These are phyloP conservation scores for Anniella stebbinsi DNA, from an alignment of 2,797 vertebrate species.

Conservation along the genomic window DNA sequence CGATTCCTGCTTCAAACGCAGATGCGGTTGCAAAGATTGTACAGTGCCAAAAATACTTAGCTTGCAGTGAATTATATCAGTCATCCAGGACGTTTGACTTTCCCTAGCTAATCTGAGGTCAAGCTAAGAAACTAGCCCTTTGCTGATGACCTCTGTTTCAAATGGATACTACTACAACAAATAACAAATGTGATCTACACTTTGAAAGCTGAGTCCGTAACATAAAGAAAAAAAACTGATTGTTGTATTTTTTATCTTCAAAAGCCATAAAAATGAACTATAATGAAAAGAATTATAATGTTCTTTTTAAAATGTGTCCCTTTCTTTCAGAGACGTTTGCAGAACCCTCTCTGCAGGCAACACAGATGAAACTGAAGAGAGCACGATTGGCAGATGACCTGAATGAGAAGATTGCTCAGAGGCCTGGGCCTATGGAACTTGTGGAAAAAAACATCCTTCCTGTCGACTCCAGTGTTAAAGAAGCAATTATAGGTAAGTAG, in stretches of 20 bases:
- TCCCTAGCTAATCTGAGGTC: background rate
- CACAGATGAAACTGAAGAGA: conserved; percentile 96
- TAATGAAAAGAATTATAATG: accelerated
- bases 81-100: background rate
- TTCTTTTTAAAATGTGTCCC: conserved; percentile 42
- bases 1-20: background rate
- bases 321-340: conserved; percentile 88
- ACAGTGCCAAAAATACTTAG: background rate
- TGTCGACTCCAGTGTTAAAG: conserved; percentile 87
- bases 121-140: background rate
- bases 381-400: conserved; percentile 92
- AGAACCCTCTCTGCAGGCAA: conserved; percentile 92
- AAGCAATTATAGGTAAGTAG: conserved; percentile 86
- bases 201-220: background rate
- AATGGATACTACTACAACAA: background rate
- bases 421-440: conserved; percentile 95
- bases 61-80: background rate
- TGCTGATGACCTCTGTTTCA: background rate
- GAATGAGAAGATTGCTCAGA: conserved; percentile 94
- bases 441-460: conserved; percentile 98
- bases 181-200: background rate
- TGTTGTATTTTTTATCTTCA: background rate
- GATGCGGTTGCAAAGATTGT: background rate
- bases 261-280: background rate
- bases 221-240: background rate